These are phyloP conservation scores for Marcusenius ussheri DNA, from an alignment of 2,113 vertebrate genomes.

Conservation along the genomic window DNA sequence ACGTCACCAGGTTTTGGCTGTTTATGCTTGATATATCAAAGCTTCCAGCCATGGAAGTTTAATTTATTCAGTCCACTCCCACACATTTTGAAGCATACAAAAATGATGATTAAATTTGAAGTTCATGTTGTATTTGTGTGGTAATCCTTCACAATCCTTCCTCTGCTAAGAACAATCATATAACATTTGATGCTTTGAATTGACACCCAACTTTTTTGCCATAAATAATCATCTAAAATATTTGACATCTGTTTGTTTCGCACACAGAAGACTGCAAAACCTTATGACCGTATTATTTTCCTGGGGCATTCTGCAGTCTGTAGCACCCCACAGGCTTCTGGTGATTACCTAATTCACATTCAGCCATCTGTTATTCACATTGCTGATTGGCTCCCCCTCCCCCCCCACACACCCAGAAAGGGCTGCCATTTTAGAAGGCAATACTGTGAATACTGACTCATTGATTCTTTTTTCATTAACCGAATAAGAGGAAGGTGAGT, in stretches of 20 bases:
- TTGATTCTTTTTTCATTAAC: conserved; percentile 56
- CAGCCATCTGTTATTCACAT: conserved; percentile 35
- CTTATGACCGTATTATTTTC: neutral
- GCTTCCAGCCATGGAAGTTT: neutral
- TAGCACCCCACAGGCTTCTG: conserved; percentile 18
- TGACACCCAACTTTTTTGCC: neutral
- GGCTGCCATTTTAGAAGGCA: conserved; percentile 41
- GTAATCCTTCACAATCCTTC: neutral
- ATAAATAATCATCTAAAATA: conserved; percentile 14
- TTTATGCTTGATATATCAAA: conserved; percentile 23
- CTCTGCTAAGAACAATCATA: neutral
- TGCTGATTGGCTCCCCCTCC: conserved; percentile 19
- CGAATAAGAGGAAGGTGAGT: conserved; percentile 56
- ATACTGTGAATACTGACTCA: conserved; percentile 49
- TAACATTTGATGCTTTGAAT: neutral
- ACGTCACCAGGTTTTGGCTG: neutral
- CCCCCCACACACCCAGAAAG: conserved; percentile 7
- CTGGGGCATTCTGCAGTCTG: conserved; percentile 8
- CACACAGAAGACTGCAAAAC: neutral
- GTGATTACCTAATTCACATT: conserved; percentile 32
- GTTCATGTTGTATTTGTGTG: neutral
- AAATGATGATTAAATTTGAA: conserved; percentile 1
- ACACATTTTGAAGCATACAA: neutral
- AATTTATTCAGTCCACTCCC: neutral
- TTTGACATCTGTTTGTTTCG: conserved; percentile 6